A percentile compares a stretch with the other conserved stretches of the same genome.
Conservation (phyloP, 2,888 invertebrate genomes). For the Taphrorychus bicolor region DNA sequence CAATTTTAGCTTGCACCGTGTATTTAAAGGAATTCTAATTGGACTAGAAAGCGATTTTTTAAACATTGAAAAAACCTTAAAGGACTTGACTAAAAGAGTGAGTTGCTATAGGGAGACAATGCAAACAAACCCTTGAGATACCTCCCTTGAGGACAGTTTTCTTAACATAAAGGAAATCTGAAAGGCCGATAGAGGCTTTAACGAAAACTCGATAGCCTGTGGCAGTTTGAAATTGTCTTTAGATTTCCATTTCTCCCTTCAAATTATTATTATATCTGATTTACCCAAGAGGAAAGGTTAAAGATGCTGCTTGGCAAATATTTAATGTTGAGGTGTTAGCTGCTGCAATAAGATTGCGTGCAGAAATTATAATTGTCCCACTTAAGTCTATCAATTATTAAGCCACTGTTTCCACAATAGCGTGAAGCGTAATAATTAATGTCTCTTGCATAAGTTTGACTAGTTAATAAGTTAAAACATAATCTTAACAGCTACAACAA, state of each 20-base stretch:
- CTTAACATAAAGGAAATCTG: background rate
- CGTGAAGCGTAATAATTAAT: conserved; percentile 1
- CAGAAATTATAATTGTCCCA: background rate
- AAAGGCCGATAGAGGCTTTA: background rate
- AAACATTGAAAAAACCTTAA: background rate
- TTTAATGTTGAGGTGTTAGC: no score
- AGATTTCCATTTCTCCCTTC: background rate
- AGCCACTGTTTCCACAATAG: background rate
- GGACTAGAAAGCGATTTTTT: no score
- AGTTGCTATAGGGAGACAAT: background rate
- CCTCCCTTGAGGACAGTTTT: background rate
- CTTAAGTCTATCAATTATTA: background rate
- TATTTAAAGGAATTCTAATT: no score
- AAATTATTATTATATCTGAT: no score
- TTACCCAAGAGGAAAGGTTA: no score
- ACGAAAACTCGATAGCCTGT: background rate
- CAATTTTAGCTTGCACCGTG: background rate
- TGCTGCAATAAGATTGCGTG: no score
- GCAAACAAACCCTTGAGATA: background rate
- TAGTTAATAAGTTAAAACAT: conserved; percentile 15
- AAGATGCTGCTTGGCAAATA: no score
- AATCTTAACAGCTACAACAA: conserved; percentile 22
- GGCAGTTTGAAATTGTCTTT: background rate
- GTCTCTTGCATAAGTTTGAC: conserved; percentile 4
- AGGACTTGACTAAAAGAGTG: background rate